Evolutionary conservation across 2,113 vertebrate species (phyloP), one percentile per base, ranked within the genome.

Genomic region (Delphinus delphis): DNA sequence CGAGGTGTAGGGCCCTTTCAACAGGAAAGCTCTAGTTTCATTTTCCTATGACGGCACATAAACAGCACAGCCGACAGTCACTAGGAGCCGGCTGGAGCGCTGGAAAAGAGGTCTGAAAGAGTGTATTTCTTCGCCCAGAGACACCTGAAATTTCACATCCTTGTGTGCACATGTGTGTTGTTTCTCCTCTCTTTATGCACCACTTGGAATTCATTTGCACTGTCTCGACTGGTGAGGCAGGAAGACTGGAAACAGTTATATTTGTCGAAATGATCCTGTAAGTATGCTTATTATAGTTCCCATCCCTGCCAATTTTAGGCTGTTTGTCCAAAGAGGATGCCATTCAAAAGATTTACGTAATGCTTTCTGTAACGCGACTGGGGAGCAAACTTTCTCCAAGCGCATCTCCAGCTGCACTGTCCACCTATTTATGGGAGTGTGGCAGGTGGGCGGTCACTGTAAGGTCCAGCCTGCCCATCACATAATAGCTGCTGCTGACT

Each of bases 251-350:
- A 74, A 85, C 1, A 0, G 50, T 70, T n/a, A 11, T 33, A 88
- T 55, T 79, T 62, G 67, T 74, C 21, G 41, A 79, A 96, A 89
- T 63, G 88, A 67, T 20, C 91, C 47, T 63, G 36, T 80, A 86
- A 96, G 73, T 85, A 63, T 1, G 33, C 83, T 65, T 73, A 26
- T 73, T 88, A 47, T 53, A 95, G 70, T 74, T 79, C 68, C 58
- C 62, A 73, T 86, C 44, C 15, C 18, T 68, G 77, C 73, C 77
- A 88, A 92, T 76, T 55, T 80, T 44, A 97, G 87, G 93, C 50
- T 82, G 50, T 95, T 88, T 84, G 28, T 89, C 82, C 44, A 60
- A 70, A 91, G 60, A 84, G 77, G 60, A 77, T 38, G 7, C 26
- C 44, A 4, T 68, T 88, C 67, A 55, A 62, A 20, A 63, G 28